Conservation (phyloP, 2,888 invertebrate species). For the Lasiommata megera region DNA sequence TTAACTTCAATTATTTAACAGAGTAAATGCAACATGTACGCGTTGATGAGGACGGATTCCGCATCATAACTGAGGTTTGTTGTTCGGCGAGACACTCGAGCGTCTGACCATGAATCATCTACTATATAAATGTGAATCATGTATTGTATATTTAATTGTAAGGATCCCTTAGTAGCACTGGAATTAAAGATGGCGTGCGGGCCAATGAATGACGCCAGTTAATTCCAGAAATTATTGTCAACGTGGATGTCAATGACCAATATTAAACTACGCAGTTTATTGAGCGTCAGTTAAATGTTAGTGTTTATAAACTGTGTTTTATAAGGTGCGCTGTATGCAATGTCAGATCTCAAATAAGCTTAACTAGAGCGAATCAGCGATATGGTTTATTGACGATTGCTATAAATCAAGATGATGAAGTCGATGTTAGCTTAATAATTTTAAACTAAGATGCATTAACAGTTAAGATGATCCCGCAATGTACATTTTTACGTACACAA, state of each 20-base stretch:
- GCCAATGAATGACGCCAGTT: slow-evolving; percentile 51
- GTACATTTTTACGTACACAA: no score
- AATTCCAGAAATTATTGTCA: slow-evolving; percentile 51
- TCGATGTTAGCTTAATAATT: background rate
- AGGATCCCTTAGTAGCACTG: slow-evolving; percentile 32
- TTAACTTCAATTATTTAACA: slow-evolving; percentile 67
- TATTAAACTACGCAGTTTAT: slow-evolving; percentile 18
- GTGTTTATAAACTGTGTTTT: slow-evolving; percentile 7
- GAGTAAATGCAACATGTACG: slow-evolving; percentile 40
- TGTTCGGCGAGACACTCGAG: slow-evolving; percentile 66
- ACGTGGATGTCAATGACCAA: slow-evolving; percentile 52
- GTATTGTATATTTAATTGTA: slow-evolving; percentile 53
- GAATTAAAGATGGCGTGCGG: slow-evolving; percentile 38
- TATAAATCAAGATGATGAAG: slow-evolving; percentile 4
- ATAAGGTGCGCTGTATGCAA: slow-evolving; percentile 9
- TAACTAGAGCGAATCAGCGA: slow-evolving; percentile 12
- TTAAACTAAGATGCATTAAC: no score
- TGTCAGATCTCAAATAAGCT: slow-evolving; percentile 14
- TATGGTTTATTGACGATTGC: slow-evolving; percentile 15
- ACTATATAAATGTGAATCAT: slow-evolving; percentile 70
- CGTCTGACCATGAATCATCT: slow-evolving; percentile 68
- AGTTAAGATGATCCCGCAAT: no score
- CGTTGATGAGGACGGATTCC: slow-evolving; percentile 50
- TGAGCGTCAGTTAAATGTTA: slow-evolving; percentile 15
- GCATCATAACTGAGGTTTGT: slow-evolving; percentile 63